phyloP scores from a whole-genome alignment of 23 tunicate genomes.

The Corella eumyota region DNA sequence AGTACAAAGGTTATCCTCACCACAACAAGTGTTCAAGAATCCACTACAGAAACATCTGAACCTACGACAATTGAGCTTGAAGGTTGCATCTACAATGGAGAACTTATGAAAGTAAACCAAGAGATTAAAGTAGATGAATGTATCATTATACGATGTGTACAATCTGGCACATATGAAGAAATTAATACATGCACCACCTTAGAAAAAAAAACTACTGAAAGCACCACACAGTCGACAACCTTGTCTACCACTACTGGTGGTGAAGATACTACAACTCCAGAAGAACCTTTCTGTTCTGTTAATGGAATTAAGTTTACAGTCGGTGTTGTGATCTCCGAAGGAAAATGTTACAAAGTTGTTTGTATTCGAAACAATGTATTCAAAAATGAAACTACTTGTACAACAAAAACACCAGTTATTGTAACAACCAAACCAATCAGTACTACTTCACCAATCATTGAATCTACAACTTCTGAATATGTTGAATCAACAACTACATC shows the following conservation, averaged over 20 bases:
- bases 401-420: background rate
- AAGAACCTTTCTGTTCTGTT: background rate
- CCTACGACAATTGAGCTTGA: too few relatives aligned
- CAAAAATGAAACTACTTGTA: constrained; percentile 4
- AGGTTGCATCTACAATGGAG: background rate
- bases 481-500: too few relatives aligned
- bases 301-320: constrained; percentile 1
- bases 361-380: constrained; percentile 1
- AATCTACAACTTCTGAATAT: too few relatives aligned
- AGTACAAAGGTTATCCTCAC: too few relatives aligned
- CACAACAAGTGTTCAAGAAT: too few relatives aligned
- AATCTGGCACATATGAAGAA: background rate
- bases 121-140: background rate
- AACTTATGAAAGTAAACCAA: background rate
- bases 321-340: constrained; percentile 3
- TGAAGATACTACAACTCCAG: too few relatives aligned
- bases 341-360: background rate
- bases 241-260: background rate
- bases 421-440: too few relatives aligned
- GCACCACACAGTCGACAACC: background rate
- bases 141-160: background rate
- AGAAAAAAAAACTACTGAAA: background rate
- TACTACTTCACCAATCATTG: too few relatives aligned
- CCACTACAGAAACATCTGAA: too few relatives aligned
- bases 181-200: background rate